phyloP scores from a whole-genome alignment of 2,797 vertebrate species.

The Sebastiscus tertius region DNA sequence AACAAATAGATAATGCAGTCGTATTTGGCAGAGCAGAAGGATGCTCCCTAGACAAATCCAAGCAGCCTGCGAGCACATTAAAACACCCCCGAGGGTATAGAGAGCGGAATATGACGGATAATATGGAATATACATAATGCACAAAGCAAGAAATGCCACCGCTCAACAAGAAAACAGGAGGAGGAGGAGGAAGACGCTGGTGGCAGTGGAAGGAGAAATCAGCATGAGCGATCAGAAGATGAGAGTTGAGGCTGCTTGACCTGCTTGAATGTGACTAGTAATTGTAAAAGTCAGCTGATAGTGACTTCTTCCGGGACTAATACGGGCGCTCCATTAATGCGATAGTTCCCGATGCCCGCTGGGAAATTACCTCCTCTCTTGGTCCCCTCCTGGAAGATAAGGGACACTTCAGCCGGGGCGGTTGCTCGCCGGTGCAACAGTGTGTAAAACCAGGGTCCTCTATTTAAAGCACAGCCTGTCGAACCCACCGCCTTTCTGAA shows the following conservation, averaged over 20 bases:
- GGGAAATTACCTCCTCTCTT: slow-evolving; percentile 61
- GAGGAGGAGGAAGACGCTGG: slow-evolving; percentile 3
- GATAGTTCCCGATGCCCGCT: slow-evolving; percentile 15
- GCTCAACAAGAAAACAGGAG: slow-evolving; percentile 16
- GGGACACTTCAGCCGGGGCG: slow-evolving; percentile 23
- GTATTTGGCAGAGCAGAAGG: slow-evolving; percentile 13
- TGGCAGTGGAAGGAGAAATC: background rate
- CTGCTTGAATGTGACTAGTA: slow-evolving; percentile 31
- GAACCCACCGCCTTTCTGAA: background rate
- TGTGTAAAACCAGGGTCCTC: slow-evolving; percentile 48
- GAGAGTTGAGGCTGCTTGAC: slow-evolving; percentile 29
- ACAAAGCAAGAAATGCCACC: slow-evolving; percentile 22
- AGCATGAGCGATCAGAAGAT: slow-evolving; percentile 1
- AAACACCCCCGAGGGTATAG: slow-evolving; percentile 31
- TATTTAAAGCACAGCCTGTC: slow-evolving; percentile 29
- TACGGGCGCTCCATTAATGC: slow-evolving; percentile 22
- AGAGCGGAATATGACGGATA: slow-evolving; percentile 30
- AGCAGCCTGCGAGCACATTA: slow-evolving; percentile 32
- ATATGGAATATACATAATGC: slow-evolving; percentile 50
- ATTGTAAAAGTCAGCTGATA: slow-evolving; percentile 39
- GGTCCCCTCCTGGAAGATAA: slow-evolving; percentile 42
- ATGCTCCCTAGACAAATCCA: slow-evolving; percentile 27
- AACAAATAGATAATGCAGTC: slow-evolving; percentile 15
- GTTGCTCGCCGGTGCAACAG: slow-evolving; percentile 29
- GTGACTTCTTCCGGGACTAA: slow-evolving; percentile 3